Percentiles rank a stretch among this genome's conserved stretches.
Conservation (phyloP, 1,140 invertebrate species). For the Trissolcus basalis region DNA sequence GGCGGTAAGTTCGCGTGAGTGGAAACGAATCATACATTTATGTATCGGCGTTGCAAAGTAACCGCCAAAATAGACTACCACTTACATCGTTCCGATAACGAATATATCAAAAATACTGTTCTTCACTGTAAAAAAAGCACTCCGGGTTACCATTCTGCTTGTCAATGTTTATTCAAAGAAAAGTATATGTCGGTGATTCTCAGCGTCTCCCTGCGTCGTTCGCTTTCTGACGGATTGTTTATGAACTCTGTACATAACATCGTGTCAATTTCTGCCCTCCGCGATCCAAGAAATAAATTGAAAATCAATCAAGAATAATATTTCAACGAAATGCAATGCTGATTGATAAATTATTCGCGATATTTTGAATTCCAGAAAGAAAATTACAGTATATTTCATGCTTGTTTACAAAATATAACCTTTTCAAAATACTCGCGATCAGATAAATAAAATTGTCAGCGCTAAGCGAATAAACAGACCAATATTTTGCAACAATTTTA, state of each 20-base stretch:
- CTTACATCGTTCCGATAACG: slow-evolving; percentile 43
- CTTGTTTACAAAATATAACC: no score
- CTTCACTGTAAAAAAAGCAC: slow-evolving; percentile 39
- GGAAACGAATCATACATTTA: slow-evolving; percentile 48
- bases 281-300: not conserved
- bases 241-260: slow-evolving; percentile 9
- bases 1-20: slow-evolving; percentile 11
- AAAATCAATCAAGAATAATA: no score
- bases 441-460: no score
- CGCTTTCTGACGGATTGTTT: slow-evolving; percentile 29
- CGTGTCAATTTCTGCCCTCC: not conserved
- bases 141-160: slow-evolving; percentile 34
- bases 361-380: no score
- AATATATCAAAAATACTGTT: slow-evolving; percentile 44
- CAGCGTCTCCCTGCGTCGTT: slow-evolving; percentile 1
- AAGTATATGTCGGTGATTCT: slow-evolving; percentile 34
- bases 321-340: not conserved
- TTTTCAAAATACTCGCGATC: no score
- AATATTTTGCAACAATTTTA: no score
- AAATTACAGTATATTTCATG: no score
- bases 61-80: slow-evolving; percentile 39
- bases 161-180: slow-evolving; percentile 44
- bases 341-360: not conserved
- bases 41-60: slow-evolving; percentile 37
- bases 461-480: no score